Conservation (phyloP, 2,797 vertebrate genomes). For the Alcedo atthis region DNA sequence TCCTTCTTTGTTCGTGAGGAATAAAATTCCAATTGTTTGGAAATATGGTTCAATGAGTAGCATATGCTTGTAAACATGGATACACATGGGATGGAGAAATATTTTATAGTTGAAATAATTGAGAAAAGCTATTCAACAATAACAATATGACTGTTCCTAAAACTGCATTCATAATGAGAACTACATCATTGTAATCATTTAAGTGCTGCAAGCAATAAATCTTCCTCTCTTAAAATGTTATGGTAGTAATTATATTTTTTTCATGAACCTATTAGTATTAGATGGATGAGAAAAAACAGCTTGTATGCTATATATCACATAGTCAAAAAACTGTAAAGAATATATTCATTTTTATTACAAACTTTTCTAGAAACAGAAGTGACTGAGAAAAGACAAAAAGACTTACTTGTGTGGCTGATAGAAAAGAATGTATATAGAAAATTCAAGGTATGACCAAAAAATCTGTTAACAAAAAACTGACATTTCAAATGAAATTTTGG, state of each 20-base stretch:
- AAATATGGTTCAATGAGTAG: neutral
- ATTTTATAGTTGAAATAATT: neutral
- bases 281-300: neutral
- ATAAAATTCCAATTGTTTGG: neutral
- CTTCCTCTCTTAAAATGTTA: neutral
- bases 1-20: neutral
- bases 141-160: neutral
- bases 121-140: neutral
- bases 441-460: neutral
- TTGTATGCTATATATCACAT: neutral
- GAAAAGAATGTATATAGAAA: neutral
- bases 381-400: no score
- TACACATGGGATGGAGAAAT: neutral
- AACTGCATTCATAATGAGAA: neutral
- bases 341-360: no score
- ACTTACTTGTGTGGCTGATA: accelerated
- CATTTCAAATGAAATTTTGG: neutral
- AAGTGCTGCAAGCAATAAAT: neutral
- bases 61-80: neutral
- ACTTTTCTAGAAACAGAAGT: no score
- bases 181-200: neutral
- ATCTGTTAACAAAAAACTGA: neutral
- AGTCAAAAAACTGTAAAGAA: no score
- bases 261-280: neutral
- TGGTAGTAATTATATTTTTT: neutral